These are phyloP conservation scores for Macroramphosus scolopax DNA, from an alignment of 2,797 vertebrate species.

Conservation along the genomic window DNA sequence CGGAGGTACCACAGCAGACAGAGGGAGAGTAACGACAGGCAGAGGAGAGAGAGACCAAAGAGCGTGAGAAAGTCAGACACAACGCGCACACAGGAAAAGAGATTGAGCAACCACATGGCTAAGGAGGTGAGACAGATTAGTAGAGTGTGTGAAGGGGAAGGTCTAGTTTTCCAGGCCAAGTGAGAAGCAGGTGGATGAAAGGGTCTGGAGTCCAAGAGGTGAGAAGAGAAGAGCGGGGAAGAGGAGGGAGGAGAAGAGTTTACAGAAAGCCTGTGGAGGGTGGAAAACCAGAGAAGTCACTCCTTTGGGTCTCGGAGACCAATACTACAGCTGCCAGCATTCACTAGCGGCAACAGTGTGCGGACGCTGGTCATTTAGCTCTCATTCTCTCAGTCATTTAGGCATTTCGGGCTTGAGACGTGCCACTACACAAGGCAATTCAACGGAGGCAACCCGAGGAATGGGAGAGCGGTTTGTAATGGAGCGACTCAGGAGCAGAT, in stretches of 20 bases:
- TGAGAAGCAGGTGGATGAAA: slow-evolving; percentile 61
- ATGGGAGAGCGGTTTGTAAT: slow-evolving; percentile 5
- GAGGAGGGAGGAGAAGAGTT: slow-evolving; percentile 34
- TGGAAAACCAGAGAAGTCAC: slow-evolving; percentile 60
- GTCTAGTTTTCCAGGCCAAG: slow-evolving; percentile 62
- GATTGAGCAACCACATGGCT: slow-evolving; percentile 64
- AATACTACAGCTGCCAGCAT: slow-evolving; percentile 50
- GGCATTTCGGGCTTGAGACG: slow-evolving; percentile 31
- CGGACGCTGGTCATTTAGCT: slow-evolving; percentile 35
- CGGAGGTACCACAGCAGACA: slow-evolving; percentile 54
- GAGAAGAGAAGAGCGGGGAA: slow-evolving; percentile 19
- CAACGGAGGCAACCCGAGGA: slow-evolving; percentile 20
- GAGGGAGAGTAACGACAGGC: slow-evolving; percentile 54
- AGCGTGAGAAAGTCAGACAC: slow-evolving; percentile 47
- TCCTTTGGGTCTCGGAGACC: slow-evolving; percentile 48
- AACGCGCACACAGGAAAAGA: slow-evolving; percentile 52
- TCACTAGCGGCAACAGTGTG: slow-evolving; percentile 46
- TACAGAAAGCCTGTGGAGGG: slow-evolving; percentile 62
- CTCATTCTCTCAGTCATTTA: slow-evolving; percentile 45
- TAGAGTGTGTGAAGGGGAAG: slow-evolving; percentile 58
- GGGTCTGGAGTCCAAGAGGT: slow-evolving; percentile 55
- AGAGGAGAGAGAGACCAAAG: slow-evolving; percentile 69
- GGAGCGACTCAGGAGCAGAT: slow-evolving; percentile 33
- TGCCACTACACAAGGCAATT: slow-evolving; percentile 29
- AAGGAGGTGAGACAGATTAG: slow-evolving; percentile 64